phyloP scores from a whole-genome alignment of 2,113 vertebrate species.

The Hiodon alosoides region DNA sequence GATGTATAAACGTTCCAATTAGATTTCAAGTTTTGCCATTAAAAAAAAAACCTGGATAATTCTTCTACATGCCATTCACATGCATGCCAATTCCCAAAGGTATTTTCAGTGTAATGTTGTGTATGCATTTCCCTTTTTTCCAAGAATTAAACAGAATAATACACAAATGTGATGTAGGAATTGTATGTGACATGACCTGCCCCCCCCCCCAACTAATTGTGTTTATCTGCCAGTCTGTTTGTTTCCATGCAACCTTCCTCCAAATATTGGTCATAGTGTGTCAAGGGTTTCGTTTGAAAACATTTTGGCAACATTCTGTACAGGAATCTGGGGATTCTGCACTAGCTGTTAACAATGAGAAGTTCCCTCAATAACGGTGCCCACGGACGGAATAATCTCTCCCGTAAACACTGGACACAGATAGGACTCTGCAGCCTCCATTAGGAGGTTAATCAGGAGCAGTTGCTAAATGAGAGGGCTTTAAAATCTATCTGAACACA shows the following conservation, averaged over 20 bases:
- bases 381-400: neutral
- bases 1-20: neutral
- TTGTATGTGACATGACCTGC: too few species aligned
- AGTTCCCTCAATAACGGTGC: neutral
- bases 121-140: neutral
- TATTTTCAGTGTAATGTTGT: too few species aligned
- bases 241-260: neutral
- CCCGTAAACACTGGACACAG: neutral
- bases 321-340: neutral
- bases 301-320: too few species aligned
- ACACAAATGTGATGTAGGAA: neutral
- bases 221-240: neutral
- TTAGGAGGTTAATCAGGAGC: constrained; percentile 3
- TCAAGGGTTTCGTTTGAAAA: neutral
- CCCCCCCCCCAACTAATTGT: too few species aligned
- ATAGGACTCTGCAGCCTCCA: constrained; percentile 4
- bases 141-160: neutral
- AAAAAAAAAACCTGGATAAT: neutral
- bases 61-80: too few species aligned
- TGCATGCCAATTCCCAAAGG: neutral
- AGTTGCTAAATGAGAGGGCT: neutral
- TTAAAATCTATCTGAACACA: neutral
- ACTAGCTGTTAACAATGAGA: neutral
- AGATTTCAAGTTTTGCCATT: neutral
- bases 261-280: neutral